A percentile compares a stretch with the other conserved stretches of the same genome.
Evolutionary conservation across 2,113 vertebrate species (phyloP).

Genomic region (Thermophis baileyi): DNA sequence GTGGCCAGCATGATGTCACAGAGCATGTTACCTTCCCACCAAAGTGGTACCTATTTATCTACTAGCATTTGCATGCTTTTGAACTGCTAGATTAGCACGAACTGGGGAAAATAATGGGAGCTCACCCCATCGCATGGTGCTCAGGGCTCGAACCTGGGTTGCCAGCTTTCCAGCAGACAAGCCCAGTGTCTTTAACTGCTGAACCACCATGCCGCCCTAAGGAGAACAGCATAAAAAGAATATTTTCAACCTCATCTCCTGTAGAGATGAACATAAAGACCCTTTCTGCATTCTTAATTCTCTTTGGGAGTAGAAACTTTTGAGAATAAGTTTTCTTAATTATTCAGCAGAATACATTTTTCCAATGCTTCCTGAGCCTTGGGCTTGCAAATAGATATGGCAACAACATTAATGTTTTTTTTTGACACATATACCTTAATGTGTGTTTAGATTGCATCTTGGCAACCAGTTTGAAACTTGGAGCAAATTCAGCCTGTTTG

Average conservation of each 20-base stretch:
- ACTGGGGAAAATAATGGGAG: not conserved
- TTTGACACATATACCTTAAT: not conserved
- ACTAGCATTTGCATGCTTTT: not conserved
- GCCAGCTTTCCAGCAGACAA: not conserved
- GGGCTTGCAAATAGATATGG: not conserved
- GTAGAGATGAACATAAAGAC: not conserved
- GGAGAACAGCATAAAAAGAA: not conserved
- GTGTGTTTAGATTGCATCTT: not conserved
- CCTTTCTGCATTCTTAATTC: not conserved
- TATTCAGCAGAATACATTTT: not conserved
- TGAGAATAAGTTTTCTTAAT: not conserved
- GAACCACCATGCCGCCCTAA: not conserved
- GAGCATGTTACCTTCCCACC: not conserved
- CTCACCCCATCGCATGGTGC: too few species aligned
- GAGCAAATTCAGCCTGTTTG: not conserved
- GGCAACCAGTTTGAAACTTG: not conserved
- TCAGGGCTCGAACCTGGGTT: too few species aligned
- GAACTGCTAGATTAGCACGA: not conserved
- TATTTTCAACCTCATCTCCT: not conserved
- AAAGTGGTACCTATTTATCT: not conserved
- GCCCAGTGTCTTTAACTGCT: not conserved
- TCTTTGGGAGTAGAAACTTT: not conserved
- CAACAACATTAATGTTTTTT: not conserved
- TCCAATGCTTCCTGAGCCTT: not conserved
- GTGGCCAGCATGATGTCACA: not conserved